These are phyloP conservation scores for Pelvicachromis taeniatus DNA, from an alignment of 2,113 vertebrate genomes.

Conservation along the genomic window DNA sequence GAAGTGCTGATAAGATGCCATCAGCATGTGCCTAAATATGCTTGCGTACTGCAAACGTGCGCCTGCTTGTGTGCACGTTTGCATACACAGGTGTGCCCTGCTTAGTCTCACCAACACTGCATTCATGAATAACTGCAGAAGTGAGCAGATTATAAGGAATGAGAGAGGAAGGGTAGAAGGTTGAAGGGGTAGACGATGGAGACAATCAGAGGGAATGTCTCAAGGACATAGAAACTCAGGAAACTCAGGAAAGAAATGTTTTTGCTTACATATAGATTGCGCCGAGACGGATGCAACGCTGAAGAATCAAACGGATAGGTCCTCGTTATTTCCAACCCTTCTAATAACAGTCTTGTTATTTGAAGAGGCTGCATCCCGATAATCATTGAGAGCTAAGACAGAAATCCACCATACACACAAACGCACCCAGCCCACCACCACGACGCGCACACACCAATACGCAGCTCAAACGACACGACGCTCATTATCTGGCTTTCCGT, in stretches of 20 bases:
- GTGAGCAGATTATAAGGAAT: neutral
- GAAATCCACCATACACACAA: neutral
- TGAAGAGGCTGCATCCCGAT: neutral
- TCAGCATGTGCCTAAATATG: constrained; percentile 16
- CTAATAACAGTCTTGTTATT: constrained; percentile 27
- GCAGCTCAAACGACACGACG: neutral
- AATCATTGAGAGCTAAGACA: neutral
- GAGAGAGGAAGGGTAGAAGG: neutral
- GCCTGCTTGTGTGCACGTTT: neutral
- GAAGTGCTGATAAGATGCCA: constrained; percentile 12
- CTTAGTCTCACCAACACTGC: neutral
- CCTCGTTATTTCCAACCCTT: neutral
- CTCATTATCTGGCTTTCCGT: constrained; percentile 6
- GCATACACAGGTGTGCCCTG: neutral
- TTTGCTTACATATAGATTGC: neutral
- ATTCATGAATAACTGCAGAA: neutral
- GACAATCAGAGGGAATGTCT: neutral
- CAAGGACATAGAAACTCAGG: neutral
- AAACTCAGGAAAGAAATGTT: neutral
- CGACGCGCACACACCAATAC: neutral
- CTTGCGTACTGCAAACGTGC: neutral
- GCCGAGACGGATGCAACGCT: neutral
- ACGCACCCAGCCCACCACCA: neutral
- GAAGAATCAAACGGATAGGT: neutral
- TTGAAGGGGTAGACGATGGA: neutral